Evolutionary conservation across 1,140 invertebrate species (phyloP).

Genomic region (Geopemphigus sp.): DNA sequence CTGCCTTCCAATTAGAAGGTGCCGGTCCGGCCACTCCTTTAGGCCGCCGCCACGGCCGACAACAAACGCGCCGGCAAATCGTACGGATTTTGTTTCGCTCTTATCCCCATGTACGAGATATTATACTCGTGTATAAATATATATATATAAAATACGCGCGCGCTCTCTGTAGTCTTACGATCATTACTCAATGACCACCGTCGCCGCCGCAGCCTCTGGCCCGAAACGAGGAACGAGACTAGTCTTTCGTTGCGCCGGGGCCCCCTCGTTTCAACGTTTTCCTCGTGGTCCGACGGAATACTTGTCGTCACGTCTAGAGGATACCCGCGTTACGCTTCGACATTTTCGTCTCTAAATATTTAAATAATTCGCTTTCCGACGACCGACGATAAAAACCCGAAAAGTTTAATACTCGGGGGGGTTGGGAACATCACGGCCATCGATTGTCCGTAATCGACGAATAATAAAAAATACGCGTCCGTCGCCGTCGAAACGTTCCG

Average conservation of each 20-base stretch:
- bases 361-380: no score
- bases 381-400: no score
- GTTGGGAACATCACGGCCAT: no score
- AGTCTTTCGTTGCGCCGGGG: not conserved
- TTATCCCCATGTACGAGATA: not conserved
- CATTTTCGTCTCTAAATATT: no score
- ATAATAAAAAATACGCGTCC: no score
- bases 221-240: not conserved
- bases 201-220: not conserved
- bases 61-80: constrained; percentile 48
- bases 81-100: constrained; percentile 43
- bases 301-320: no score
- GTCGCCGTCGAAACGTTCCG: no score
- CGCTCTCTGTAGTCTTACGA: constrained; percentile 7
- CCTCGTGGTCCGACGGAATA: no score
- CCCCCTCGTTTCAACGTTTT: no score
- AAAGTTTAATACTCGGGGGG: no score
- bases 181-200: constrained; percentile 20
- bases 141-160: not conserved
- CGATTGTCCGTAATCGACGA: no score
- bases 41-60: constrained; percentile 30
- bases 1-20: constrained; percentile 50
- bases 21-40: constrained; percentile 47
- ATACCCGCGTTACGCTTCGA: no score
- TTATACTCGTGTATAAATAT: not conserved